These are phyloP conservation scores for Noctua janthina DNA, from an alignment of 2,888 invertebrate genomes.

Conservation along the genomic window DNA sequence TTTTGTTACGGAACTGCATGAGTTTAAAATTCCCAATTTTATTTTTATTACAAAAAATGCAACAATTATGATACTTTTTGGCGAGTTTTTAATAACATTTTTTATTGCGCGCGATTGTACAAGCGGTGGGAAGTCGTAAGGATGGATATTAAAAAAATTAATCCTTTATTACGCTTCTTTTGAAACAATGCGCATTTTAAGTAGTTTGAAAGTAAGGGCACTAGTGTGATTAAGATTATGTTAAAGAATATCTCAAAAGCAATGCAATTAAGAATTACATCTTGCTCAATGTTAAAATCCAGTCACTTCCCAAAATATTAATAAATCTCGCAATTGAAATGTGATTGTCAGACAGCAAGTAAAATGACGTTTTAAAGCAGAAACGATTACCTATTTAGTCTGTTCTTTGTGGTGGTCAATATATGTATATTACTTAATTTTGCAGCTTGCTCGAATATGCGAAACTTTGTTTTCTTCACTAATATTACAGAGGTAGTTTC, in stretches of 20 bases:
- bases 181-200: constrained; percentile 50
- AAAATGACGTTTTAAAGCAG: not conserved
- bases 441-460: not conserved
- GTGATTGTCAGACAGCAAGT: not conserved
- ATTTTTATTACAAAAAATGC: constrained; percentile 58
- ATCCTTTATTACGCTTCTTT: constrained; percentile 54
- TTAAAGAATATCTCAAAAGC: constrained; percentile 21
- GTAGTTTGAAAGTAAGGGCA: constrained; percentile 52
- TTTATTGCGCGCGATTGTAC: constrained; percentile 52
- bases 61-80: constrained; percentile 60
- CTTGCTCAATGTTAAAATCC: not conserved
- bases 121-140: constrained; percentile 60
- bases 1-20: constrained; percentile 55
- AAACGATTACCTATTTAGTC: not conserved
- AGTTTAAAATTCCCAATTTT: constrained; percentile 69
- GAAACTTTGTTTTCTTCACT: too few relatives aligned
- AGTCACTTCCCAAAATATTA: not conserved
- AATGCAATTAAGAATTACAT: constrained; percentile 2
- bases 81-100: constrained; percentile 57
- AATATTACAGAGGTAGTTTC: not conserved
- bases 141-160: constrained; percentile 56
- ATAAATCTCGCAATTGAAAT: not conserved
- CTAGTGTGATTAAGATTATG: not conserved
- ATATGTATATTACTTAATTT: not conserved
- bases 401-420: not conserved